A percentile compares a stretch with the other conserved stretches of the same genome.
phyloP scores from a whole-genome alignment of 2,113 vertebrate genomes.

The Cochlearius cochlearius region DNA sequence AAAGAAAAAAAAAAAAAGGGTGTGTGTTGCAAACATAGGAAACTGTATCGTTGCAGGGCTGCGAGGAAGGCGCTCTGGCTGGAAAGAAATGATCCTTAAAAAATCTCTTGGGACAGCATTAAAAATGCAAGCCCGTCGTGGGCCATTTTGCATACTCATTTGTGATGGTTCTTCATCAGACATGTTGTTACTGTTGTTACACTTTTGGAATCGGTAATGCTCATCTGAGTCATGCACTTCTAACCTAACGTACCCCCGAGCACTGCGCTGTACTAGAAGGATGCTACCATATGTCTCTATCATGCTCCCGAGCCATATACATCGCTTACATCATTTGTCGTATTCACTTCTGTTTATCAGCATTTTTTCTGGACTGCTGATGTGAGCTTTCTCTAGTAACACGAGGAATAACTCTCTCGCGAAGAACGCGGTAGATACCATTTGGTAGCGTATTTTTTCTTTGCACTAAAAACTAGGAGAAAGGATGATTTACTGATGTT shows the following conservation, averaged over 20 bases:
- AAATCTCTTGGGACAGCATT: slow-evolving; percentile 60
- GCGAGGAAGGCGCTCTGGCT: slow-evolving; percentile 43
- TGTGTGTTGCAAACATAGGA: slow-evolving; percentile 80
- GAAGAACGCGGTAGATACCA: neutral
- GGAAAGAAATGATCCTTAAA: slow-evolving; percentile 65
- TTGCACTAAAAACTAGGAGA: neutral
- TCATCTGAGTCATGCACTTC: neutral
- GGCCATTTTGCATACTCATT: slow-evolving; percentile 2
- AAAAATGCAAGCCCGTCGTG: neutral
- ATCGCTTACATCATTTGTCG: neutral
- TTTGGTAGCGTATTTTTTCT: neutral
- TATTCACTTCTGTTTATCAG: slow-evolving; percentile 39
- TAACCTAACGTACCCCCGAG: neutral
- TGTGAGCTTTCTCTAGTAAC: slow-evolving; percentile 16
- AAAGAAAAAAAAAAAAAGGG: slow-evolving; percentile 14
- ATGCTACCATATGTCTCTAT: neutral
- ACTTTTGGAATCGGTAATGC: neutral
- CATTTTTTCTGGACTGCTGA: slow-evolving; percentile 57
- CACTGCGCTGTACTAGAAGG: neutral
- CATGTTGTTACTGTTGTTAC: neutral
- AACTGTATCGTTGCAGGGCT: slow-evolving; percentile 70
- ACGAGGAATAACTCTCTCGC: neutral
- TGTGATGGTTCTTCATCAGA: neutral
- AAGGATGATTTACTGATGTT: neutral
- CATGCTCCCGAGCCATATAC: neutral